phyloP scores from a whole-genome alignment of 2,113 vertebrate species.

The Guaruba guarouba region DNA sequence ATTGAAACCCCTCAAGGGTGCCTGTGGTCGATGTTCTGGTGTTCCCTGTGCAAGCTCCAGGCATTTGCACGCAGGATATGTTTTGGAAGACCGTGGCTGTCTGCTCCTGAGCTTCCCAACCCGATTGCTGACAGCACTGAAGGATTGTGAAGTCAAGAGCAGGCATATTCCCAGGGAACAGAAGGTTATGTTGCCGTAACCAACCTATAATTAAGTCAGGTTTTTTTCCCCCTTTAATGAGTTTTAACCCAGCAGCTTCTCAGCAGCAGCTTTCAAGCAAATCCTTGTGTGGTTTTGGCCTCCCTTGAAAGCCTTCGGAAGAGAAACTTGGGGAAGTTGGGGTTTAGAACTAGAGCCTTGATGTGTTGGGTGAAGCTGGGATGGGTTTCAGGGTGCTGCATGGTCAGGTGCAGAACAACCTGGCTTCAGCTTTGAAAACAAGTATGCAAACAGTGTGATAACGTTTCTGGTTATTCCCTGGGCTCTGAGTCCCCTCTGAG shows the following conservation, averaged over 20 bases:
- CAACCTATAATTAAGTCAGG: slow-evolving; percentile 25
- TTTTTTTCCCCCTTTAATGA: not conserved
- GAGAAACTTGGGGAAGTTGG: not conserved
- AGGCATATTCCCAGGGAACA: not conserved
- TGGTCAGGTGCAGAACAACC: not conserved
- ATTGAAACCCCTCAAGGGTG: not conserved
- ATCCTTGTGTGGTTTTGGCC: slow-evolving; percentile 29
- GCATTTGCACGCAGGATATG: not conserved
- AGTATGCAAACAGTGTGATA: fast-evolving
- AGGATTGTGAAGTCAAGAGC: slow-evolving; percentile 40
- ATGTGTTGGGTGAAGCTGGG: not conserved
- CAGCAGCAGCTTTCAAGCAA: slow-evolving; percentile 8
- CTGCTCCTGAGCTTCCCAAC: not conserved
- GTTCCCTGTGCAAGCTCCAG: fast-evolving
- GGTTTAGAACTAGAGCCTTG: fast-evolving
- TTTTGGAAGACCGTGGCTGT: fast-evolving
- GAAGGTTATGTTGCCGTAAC: not conserved
- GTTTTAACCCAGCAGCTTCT: not conserved
- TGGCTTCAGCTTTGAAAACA: not conserved
- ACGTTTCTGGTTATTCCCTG: not conserved
- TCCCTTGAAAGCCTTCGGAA: slow-evolving; percentile 20
- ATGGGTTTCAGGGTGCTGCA: not conserved
- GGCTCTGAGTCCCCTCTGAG: not conserved
- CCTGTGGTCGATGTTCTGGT: not conserved
- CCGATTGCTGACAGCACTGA: not conserved